A percentile compares a stretch with the other conserved stretches of the same genome.
Evolutionary conservation across 2,797 vertebrate species (phyloP).

Genomic region (Paedocypris micromegethes): DNA sequence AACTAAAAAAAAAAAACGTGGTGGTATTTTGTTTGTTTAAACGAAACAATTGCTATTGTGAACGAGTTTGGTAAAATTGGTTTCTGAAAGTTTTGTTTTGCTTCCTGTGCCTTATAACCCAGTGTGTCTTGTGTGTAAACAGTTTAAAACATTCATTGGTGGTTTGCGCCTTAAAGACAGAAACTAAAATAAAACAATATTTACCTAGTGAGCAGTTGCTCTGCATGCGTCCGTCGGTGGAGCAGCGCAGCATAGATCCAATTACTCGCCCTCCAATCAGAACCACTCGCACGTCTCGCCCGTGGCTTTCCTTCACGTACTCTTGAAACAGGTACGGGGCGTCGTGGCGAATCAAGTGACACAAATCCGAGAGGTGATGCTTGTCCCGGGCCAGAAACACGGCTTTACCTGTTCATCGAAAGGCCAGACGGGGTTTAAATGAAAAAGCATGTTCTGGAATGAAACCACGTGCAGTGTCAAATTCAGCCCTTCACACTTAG

Average conservation of each 20-base stretch:
- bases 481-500: neutral
- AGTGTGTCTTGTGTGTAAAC: no score
- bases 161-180: no score
- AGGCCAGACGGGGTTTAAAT: neutral
- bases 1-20: no score
- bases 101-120: no score
- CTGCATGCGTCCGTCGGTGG: constrained; percentile 90
- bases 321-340: constrained; percentile 90
- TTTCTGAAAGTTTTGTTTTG: no score
- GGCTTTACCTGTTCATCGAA: constrained; percentile 73
- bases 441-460: neutral
- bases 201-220: constrained; percentile 89
- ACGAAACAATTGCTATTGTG: neutral
- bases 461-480: neutral
- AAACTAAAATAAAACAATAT: no score
- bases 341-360: constrained; percentile 84
- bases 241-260: constrained; percentile 86
- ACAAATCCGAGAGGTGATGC: constrained; percentile 84
- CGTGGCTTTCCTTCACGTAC: constrained; percentile 87
- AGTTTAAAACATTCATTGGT: no score
- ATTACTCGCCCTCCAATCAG: constrained; percentile 84
- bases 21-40: neutral
- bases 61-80: no score
- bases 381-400: constrained; percentile 88
- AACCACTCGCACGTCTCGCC: constrained; percentile 84